Percentiles rank a stretch among this genome's conserved stretches.
These are phyloP conservation scores for Troides aeacus DNA, from an alignment of 2,888 invertebrate genomes.

Conservation along the genomic window DNA sequence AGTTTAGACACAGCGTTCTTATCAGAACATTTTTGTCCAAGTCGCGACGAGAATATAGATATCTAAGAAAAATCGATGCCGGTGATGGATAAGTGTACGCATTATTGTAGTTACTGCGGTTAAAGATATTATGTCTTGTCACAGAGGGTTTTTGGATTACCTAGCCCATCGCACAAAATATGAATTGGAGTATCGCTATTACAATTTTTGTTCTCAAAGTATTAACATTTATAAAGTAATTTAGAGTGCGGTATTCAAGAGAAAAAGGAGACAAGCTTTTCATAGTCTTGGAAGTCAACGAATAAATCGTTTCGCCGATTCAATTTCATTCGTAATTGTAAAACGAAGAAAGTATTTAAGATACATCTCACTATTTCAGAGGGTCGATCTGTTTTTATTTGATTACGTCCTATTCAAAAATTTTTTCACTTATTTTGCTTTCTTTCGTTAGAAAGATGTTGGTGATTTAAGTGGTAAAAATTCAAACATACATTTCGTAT, in stretches of 20 bases:
- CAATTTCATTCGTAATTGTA: conserved; percentile 25
- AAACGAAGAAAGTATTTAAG: conserved; percentile 21
- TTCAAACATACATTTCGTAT: no score
- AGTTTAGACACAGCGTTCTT: no score
- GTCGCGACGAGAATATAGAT: no score
- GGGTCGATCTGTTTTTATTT: neutral
- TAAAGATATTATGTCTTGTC: neutral
- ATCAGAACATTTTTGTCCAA: no score
- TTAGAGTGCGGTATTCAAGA: conserved; percentile 13
- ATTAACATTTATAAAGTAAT: conserved; percentile 6
- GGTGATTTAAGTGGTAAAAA: no score
- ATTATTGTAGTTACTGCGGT: no score
- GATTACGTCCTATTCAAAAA: neutral
- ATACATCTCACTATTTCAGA: neutral
- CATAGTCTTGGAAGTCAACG: conserved; percentile 22
- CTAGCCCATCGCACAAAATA: neutral
- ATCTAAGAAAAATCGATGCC: no score
- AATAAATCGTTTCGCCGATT: conserved; percentile 13
- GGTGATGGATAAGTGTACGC: no score
- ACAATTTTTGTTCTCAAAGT: conserved; percentile 18
- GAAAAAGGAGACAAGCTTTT: conserved; percentile 13
- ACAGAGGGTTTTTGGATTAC: neutral
- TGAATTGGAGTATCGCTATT: no score
- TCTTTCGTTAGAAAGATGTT: no score
- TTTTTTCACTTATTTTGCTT: neutral